Evolutionary conservation across 2,888 invertebrate genomes (phyloP).

Genomic region (Andrena hattorfiana): DNA sequence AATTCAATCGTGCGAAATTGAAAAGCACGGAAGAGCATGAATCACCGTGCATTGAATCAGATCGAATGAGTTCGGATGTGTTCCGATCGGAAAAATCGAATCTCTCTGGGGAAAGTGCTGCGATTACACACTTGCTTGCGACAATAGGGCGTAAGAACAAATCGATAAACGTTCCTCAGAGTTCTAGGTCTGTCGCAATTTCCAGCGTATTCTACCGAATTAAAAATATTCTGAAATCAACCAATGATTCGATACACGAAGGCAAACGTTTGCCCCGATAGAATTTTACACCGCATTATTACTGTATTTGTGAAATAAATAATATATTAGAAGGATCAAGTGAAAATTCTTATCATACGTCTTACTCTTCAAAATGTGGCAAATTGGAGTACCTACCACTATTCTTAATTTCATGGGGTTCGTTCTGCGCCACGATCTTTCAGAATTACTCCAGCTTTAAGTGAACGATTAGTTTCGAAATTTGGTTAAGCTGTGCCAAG

Average conservation of each 20-base stretch:
- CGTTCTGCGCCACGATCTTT: no score
- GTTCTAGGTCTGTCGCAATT: not conserved
- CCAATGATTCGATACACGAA: not conserved
- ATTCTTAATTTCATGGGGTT: no score
- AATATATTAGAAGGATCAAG: no score
- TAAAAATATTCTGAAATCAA: conserved; percentile 23
- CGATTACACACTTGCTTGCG: conserved; percentile 61
- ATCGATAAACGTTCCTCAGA: conserved; percentile 50
- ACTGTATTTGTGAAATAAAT: no score
- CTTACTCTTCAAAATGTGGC: not conserved
- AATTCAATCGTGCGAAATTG: conserved; percentile 61
- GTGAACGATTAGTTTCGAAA: not conserved
- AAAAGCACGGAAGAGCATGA: conserved; percentile 59
- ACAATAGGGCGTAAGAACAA: conserved; percentile 51
- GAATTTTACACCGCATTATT: no score
- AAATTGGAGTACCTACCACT: not conserved
- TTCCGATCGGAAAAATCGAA: conserved; percentile 62
- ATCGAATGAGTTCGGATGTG: conserved; percentile 60
- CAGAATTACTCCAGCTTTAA: not conserved
- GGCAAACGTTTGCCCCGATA: not conserved
- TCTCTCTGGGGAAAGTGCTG: conserved; percentile 49
- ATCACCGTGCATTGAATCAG: conserved; percentile 62
- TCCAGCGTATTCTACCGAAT: conserved; percentile 1
- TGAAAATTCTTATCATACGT: not conserved
- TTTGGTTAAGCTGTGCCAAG: not conserved